Evolutionary conservation across 2,797 vertebrate species (phyloP).

Genomic region (Synaphobranchus kaupii): DNA sequence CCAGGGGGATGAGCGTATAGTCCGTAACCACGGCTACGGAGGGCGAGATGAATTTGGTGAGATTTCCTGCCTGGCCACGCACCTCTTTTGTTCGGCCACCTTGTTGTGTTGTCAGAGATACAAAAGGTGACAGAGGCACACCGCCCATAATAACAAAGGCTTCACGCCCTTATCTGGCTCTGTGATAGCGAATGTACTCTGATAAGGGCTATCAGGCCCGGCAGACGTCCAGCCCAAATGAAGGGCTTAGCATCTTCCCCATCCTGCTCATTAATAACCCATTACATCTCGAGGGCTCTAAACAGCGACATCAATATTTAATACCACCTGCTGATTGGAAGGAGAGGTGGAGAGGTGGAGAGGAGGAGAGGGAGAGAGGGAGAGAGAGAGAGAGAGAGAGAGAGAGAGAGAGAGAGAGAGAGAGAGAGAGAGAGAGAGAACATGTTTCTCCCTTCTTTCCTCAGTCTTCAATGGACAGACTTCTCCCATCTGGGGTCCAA

Average conservation of each 20-base stretch:
- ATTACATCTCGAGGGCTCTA: conserved; percentile 15
- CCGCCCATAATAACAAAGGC: conserved; percentile 65
- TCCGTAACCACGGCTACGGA: conserved; percentile 47
- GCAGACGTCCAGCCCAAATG: conserved; percentile 30
- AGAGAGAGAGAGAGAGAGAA: conserved; percentile 30
- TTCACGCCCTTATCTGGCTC: conserved; percentile 54
- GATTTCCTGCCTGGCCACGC: not conserved
- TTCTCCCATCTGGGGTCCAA: conserved; percentile 17
- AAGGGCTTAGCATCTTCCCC: not conserved
- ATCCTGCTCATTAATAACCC: conserved; percentile 2
- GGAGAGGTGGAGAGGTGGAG: not conserved
- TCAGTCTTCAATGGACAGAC: conserved; percentile 33
- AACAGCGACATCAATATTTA: conserved; percentile 62
- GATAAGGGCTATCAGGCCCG: conserved; percentile 46
- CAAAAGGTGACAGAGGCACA: conserved; percentile 56
- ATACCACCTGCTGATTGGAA: not conserved
- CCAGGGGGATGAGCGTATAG: conserved; percentile 30
- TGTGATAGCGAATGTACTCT: conserved; percentile 40
- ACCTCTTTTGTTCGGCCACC: conserved; percentile 38
- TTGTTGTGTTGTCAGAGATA: conserved; percentile 63
- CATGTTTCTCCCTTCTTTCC: conserved; percentile 25
- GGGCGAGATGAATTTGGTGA: conserved; percentile 35
- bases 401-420: conserved; percentile 24
- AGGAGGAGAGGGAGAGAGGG: not conserved
- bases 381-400: conserved; percentile 18